Evolutionary conservation across 2,797 vertebrate genomes (phyloP).

Genomic region (Hippocampus kuda): DNA sequence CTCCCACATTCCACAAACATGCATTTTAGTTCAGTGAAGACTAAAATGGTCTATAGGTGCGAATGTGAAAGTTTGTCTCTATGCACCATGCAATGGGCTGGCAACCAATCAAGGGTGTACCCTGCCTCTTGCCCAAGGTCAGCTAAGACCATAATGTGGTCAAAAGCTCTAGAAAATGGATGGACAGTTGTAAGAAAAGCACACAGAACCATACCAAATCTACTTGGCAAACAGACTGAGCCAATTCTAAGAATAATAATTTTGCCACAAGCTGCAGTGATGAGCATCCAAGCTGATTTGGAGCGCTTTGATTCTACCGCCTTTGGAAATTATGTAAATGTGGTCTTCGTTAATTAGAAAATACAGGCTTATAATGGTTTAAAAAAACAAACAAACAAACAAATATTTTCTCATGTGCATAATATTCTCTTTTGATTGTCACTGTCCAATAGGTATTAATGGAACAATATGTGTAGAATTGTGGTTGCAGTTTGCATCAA

Average conservation of each 20-base stretch:
- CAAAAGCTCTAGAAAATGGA: neutral
- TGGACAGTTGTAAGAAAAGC: neutral
- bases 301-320: neutral
- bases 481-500: no score
- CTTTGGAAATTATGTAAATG: conserved; percentile 6
- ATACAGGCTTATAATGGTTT: neutral
- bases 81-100: no score
- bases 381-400: neutral
- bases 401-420: neutral
- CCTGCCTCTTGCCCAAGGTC: no score
- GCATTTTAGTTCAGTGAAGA: no score
- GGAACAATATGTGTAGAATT: no score
- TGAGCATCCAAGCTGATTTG: conserved; percentile 4
- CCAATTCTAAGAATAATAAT: conserved; percentile 1
- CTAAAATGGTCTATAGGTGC: no score
- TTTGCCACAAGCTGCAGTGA: conserved; percentile 4
- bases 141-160: neutral
- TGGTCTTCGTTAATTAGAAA: neutral
- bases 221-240: neutral
- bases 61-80: no score
- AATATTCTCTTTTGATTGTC: neutral
- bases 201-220: neutral
- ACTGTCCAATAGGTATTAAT: neutral
- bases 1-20: no score
- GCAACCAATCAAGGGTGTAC: no score